Percentiles rank a stretch among this genome's conserved stretches.
phyloP scores from a whole-genome alignment of 1,140 invertebrate species.

The Bombyx mori region DNA sequence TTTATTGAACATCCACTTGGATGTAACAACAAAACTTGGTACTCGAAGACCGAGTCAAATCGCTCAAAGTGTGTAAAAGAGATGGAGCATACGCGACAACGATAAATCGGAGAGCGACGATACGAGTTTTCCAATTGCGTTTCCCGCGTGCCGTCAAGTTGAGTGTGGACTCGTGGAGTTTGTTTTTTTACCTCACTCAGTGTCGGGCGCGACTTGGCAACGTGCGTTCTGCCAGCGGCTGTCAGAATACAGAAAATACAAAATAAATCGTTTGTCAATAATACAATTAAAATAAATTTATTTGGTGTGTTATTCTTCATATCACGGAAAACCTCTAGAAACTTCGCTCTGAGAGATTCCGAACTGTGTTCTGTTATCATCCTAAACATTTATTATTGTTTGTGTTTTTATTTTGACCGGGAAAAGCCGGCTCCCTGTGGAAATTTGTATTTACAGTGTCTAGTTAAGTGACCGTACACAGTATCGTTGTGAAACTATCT shows the following conservation, averaged over 20 bases:
- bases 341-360: too few relatives aligned
- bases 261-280: not conserved
- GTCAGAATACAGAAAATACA: constrained; percentile 19
- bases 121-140: constrained; percentile 26
- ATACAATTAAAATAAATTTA: too few relatives aligned
- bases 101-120: constrained; percentile 22
- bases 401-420: constrained; percentile 40
- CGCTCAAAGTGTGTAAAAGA: not conserved
- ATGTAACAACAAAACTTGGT: constrained; percentile 12
- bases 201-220: constrained; percentile 40
- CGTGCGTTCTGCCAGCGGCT: constrained; percentile 28
- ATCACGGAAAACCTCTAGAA: too few relatives aligned
- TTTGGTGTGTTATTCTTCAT: too few relatives aligned
- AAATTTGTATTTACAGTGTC: constrained; percentile 19
- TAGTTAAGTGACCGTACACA: not conserved
- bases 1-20: constrained; percentile 25
- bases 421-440: constrained; percentile 46
- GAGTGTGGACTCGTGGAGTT: constrained; percentile 25
- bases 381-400: constrained; percentile 15
- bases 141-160: constrained; percentile 17
- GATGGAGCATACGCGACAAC: constrained; percentile 2
- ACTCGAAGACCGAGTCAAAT: constrained; percentile 20
- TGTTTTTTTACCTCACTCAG: constrained; percentile 47
- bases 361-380: too few relatives aligned
- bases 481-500: constrained; percentile 14